Evolutionary conservation across 2,888 invertebrate species (phyloP), one percentile per base, ranked within the genome.

Genomic region (Cancer borealis): DNA sequence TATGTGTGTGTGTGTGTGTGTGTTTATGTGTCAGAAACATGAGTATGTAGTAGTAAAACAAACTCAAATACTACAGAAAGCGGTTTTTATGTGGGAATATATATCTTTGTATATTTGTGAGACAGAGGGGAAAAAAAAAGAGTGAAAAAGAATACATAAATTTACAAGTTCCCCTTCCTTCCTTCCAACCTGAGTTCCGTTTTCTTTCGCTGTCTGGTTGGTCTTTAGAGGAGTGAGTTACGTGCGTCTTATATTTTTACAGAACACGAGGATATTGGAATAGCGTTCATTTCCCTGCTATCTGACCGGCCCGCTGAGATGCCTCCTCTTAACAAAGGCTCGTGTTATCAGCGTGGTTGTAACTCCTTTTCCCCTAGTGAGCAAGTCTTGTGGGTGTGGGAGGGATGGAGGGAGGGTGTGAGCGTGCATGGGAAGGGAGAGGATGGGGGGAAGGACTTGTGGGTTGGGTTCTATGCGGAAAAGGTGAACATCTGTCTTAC

Each of bases 91-190:
- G 10, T 49, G 49, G 49, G 8, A 49, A 49, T 6, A 49, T 10
- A 10, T 10, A 4, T 12, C 0, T 49, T 12, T 10, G 49, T 6
- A 4, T 49, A 12, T 10, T 6, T 10, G 49, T 10, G 60, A 66
- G 60, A 66, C 10, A 66, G 60, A 66, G 60, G 12, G 66, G n/a
- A n/a, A 66, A n/a, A 66, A 66, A n/a, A 66, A n/a, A 66, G 66
- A 66, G 66, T n/a, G 66, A 66, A n/a, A 66, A n/a, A 66, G 66
- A n/a, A n/a, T n/a, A 21, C n/a, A 66, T n/a, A 66, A 66, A 66
- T 54, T 17, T 54, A 1, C 54, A 66, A 66, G n/a, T 21, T 21
- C 66, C 66, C 66, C n/a, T 66, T 66, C 66, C n/a, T 5, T n/a
- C n/a, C 14, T 1, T n/a, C n/a, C n/a, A 66, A 21, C 66, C 14